Evolutionary conservation across 1,140 invertebrate species (phyloP).

Genomic region (Drosophila sp.): DNA sequence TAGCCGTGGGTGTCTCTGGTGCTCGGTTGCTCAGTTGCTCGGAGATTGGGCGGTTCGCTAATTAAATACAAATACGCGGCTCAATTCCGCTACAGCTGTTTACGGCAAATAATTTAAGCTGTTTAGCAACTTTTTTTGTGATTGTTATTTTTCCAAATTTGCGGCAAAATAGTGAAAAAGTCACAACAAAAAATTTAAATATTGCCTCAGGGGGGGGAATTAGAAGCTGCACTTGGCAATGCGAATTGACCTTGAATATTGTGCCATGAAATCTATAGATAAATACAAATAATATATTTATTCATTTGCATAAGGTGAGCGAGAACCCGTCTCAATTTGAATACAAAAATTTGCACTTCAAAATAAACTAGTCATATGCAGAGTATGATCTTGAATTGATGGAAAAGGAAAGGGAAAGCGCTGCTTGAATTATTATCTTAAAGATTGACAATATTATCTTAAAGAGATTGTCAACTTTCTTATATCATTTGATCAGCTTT

Average conservation of each 20-base stretch:
- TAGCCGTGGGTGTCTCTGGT: constrained; percentile 5
- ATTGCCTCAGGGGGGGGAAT: constrained; percentile 14
- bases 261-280: constrained; percentile 11
- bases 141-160: constrained; percentile 36
- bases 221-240: constrained; percentile 42
- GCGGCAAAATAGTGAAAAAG: constrained; percentile 15
- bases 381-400: constrained; percentile 12
- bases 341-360: constrained; percentile 38
- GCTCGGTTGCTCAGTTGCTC: not conserved
- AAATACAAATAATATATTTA: constrained; percentile 19
- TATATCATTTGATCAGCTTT: constrained; percentile 15
- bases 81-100: constrained; percentile 24
- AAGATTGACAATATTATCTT: constrained; percentile 7
- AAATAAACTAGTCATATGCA: not conserved
- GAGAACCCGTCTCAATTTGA: constrained; percentile 31
- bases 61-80: constrained; percentile 43
- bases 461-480: constrained; percentile 36
- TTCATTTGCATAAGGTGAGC: constrained; percentile 72
- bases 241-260: constrained; percentile 39
- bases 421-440: constrained; percentile 6
- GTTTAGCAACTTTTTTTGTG: constrained; percentile 23
- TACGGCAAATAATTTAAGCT: constrained; percentile 44
- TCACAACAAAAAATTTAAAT: constrained; percentile 12
- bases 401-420: constrained; percentile 38
- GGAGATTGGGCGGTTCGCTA: constrained; percentile 7